A percentile compares a stretch with the other conserved stretches of the same genome.
Conservation (phyloP, 2,113 vertebrate species). For the Salminus brasiliensis region DNA sequence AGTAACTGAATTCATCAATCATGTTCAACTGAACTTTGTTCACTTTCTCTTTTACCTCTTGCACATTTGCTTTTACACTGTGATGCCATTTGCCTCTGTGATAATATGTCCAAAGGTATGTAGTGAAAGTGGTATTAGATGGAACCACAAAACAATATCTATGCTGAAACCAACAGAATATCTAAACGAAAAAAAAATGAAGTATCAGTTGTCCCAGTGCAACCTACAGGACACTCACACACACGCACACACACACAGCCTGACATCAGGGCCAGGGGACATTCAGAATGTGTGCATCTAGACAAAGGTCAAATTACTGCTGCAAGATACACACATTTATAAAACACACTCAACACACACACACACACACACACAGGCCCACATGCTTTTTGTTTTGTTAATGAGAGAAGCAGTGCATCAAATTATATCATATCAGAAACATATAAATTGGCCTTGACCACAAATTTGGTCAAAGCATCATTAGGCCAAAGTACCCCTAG, state of each 20-base stretch:
- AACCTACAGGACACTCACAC: background rate
- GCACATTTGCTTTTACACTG: background rate
- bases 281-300: conserved; percentile 16
- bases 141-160: background rate
- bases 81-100: background rate
- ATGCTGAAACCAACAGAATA: background rate
- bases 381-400: background rate
- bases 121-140: background rate
- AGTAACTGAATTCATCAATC: no score
- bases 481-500: no score
- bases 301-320: conserved; percentile 39
- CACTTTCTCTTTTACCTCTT: background rate
- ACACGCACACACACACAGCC: conserved; percentile 46
- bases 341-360: background rate
- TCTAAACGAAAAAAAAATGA: background rate
- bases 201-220: background rate
- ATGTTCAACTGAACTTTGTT: no score
- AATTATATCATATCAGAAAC: no score
- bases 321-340: conserved; percentile 27
- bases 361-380: background rate
- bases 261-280: conserved; percentile 14
- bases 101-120: background rate
- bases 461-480: no score
- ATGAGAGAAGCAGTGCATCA: background rate
- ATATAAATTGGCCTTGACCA: no score